Conservation (phyloP, 2,888 invertebrate species). For the Hirudinaria manillensis region DNA sequence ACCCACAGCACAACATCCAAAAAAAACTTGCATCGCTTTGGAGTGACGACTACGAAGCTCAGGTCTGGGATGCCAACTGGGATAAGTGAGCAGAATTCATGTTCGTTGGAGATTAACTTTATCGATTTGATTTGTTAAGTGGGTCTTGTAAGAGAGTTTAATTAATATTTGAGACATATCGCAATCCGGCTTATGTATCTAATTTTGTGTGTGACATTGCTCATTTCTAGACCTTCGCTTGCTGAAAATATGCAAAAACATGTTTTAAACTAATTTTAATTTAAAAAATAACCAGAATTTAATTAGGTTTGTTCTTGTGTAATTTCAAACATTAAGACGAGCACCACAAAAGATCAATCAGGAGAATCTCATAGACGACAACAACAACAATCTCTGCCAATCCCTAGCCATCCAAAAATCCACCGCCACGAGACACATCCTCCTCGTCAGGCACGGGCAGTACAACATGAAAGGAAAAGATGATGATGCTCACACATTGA, state of each 20-base stretch:
- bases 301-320: too few species aligned
- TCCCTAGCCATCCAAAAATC: conserved; percentile 56
- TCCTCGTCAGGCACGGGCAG: conserved; percentile 73
- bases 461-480: conserved; percentile 70
- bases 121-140: too few species aligned
- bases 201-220: background rate
- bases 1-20: conserved; percentile 21
- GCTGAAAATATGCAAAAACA: too few species aligned
- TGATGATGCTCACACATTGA: conserved; percentile 71
- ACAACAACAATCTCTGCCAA: too few species aligned
- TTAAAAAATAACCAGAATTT: too few species aligned
- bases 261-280: too few species aligned
- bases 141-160: too few species aligned
- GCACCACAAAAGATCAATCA: background rate
- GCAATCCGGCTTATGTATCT: background rate
- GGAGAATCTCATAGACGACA: background rate
- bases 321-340: background rate
- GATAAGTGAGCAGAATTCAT: conserved; percentile 59
- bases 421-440: conserved; percentile 38
- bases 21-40: conserved; percentile 44
- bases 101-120: too few species aligned
- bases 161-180: too few species aligned
- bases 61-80: conserved; percentile 82
- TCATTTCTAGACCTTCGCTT: background rate
- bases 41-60: conserved; percentile 55